Evolutionary conservation across 2,888 invertebrate species (phyloP).

Genomic region (Philonicus albiceps): DNA sequence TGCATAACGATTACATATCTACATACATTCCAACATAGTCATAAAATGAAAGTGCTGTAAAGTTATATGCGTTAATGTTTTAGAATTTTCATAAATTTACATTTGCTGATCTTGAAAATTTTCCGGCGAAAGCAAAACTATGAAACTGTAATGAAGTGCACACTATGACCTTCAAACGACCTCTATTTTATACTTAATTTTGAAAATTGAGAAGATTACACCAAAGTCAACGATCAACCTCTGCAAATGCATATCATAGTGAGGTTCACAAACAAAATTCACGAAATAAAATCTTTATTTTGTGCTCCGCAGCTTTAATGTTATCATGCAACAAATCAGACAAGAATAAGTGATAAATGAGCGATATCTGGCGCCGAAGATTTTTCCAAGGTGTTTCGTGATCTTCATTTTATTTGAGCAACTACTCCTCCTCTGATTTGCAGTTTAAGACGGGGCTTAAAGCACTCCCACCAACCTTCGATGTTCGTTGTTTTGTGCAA

Average conservation of each 20-base stretch:
- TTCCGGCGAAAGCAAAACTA: not conserved
- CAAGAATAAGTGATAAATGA: not conserved
- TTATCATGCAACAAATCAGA: not conserved
- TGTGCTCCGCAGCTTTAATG: not conserved
- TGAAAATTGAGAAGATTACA: not conserved
- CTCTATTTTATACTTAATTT: not conserved
- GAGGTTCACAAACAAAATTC: not conserved
- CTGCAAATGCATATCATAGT: not conserved
- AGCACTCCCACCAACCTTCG: not conserved
- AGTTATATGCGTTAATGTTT: not conserved
- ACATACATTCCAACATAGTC: not conserved
- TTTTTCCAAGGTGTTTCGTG: not conserved
- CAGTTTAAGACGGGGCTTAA: not conserved
- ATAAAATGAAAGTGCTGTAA: not conserved
- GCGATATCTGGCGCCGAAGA: not conserved
- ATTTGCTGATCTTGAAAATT: not conserved
- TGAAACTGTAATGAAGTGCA: not conserved
- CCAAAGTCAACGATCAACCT: constrained; percentile 9
- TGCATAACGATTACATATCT: not conserved
- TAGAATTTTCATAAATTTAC: not conserved
- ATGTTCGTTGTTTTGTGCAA: not conserved
- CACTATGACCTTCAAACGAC: not conserved
- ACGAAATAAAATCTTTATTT: not conserved
- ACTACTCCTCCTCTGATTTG: not conserved
- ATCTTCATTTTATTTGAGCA: not conserved